Percentiles rank a stretch among this genome's conserved stretches.
These are phyloP conservation scores for Pseudorasbora parva DNA, from an alignment of 2,113 vertebrate genomes.

Conservation along the genomic window DNA sequence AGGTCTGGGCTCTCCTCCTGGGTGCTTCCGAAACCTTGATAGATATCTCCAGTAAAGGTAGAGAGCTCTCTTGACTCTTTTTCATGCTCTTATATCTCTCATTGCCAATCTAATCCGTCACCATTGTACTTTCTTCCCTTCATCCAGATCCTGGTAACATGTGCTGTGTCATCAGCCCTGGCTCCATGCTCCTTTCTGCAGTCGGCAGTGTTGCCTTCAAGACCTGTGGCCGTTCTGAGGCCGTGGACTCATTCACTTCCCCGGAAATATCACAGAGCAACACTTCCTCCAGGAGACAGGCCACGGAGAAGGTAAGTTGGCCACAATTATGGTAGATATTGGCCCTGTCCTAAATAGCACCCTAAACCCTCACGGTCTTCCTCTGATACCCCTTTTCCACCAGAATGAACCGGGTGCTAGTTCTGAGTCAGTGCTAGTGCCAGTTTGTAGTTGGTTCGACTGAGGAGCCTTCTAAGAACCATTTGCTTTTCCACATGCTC, in stretches of 20 bases:
- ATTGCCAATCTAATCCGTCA: background rate
- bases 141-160: slow-evolving; percentile 73
- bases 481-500: too few species aligned
- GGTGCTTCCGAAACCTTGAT: slow-evolving; percentile 77
- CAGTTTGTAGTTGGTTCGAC: too few species aligned
- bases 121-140: background rate
- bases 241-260: slow-evolving; percentile 81
- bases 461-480: too few species aligned
- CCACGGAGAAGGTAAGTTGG: slow-evolving; percentile 77
- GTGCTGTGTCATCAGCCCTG: slow-evolving; percentile 82
- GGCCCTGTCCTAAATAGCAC: too few species aligned
- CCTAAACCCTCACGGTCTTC: too few species aligned
- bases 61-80: background rate
- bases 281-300: slow-evolving; percentile 57
- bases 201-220: slow-evolving; percentile 83
- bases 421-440: too few species aligned
- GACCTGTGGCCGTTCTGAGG: slow-evolving; percentile 71
- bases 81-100: background rate
- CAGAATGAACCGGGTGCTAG: too few species aligned
- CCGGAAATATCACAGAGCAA: slow-evolving; percentile 78
- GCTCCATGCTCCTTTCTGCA: slow-evolving; percentile 82
- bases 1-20: slow-evolving; percentile 86
- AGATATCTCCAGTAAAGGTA: slow-evolving; percentile 81
- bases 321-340: background rate
- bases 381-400: too few species aligned